Evolutionary conservation across 1,140 invertebrate species (phyloP).

Genomic region (Monomorium pharaonis): DNA sequence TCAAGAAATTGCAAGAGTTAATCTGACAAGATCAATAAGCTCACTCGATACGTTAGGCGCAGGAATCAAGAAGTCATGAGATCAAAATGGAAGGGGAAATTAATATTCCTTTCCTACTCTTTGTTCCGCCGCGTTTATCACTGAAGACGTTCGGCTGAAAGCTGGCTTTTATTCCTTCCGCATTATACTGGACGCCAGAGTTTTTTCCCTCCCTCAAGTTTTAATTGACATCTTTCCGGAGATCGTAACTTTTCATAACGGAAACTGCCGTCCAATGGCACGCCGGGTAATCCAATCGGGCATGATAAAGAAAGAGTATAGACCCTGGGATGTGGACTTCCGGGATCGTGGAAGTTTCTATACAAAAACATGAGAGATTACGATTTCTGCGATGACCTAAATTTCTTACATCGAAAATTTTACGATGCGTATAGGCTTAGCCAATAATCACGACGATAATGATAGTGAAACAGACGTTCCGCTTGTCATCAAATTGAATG

Average conservation of each 20-base stretch:
- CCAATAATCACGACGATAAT: background rate
- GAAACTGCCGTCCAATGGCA: conserved; percentile 30
- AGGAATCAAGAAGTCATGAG: background rate
- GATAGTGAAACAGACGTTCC: background rate
- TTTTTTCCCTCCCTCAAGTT: conserved; percentile 41
- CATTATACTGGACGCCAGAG: background rate
- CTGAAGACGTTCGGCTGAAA: background rate
- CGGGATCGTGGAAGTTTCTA: conserved; percentile 14
- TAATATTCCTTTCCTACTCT: conserved; percentile 33
- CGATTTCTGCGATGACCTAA: conserved; percentile 7
- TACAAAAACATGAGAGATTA: conserved; percentile 13
- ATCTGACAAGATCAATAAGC: background rate
- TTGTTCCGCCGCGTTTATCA: conserved; percentile 20
- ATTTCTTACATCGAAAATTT: conserved; percentile 25
- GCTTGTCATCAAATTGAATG: background rate
- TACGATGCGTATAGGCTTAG: background rate
- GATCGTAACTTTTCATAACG: conserved; percentile 53
- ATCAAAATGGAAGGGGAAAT: background rate
- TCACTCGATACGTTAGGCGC: background rate
- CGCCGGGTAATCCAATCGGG: conserved; percentile 38
- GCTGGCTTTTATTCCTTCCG: conserved; percentile 42
- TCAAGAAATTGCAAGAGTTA: background rate
- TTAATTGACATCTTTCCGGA: conserved; percentile 60
- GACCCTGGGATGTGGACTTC: background rate
- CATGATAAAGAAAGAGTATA: conserved; percentile 23